These are phyloP conservation scores for Butorides virescens DNA, from an alignment of 2,113 vertebrate genomes.

Conservation along the genomic window DNA sequence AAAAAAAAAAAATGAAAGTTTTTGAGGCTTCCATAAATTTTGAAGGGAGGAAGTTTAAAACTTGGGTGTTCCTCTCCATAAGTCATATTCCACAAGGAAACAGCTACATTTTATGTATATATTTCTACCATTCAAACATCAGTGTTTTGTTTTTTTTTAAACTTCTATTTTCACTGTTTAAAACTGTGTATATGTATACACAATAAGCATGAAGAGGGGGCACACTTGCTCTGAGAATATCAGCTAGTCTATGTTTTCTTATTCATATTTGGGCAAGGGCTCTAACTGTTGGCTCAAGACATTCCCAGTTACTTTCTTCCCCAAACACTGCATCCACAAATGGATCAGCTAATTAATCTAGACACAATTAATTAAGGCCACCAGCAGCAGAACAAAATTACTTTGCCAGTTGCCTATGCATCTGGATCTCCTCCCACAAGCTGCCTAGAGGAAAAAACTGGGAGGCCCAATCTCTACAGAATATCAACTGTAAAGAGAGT, in stretches of 20 bases:
- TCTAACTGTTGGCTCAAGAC: not conserved
- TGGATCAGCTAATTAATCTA: conserved; percentile 43
- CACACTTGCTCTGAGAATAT: not conserved
- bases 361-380: conserved; percentile 39
- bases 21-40: conserved; percentile 72
- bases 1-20: not conserved
- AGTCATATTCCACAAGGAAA: conserved; percentile 68
- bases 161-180: conserved; percentile 50
- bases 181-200: not conserved
- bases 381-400: not conserved
- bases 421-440: not conserved
- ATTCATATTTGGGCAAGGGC: not conserved
- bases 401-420: not conserved
- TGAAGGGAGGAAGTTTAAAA: conserved; percentile 73
- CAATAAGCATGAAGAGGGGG: not conserved
- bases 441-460: conserved; percentile 6
- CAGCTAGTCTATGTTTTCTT: not conserved
- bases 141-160: conserved; percentile 19
- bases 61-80: conserved; percentile 71
- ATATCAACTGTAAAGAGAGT: not conserved
- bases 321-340: conserved; percentile 3
- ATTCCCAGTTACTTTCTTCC: not conserved
- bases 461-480: conserved; percentile 38
- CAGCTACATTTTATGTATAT: conserved; percentile 66
- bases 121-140: conserved; percentile 65